Conservation (phyloP, 2,888 invertebrate genomes). For the Drosophila parthenogenetica region DNA sequence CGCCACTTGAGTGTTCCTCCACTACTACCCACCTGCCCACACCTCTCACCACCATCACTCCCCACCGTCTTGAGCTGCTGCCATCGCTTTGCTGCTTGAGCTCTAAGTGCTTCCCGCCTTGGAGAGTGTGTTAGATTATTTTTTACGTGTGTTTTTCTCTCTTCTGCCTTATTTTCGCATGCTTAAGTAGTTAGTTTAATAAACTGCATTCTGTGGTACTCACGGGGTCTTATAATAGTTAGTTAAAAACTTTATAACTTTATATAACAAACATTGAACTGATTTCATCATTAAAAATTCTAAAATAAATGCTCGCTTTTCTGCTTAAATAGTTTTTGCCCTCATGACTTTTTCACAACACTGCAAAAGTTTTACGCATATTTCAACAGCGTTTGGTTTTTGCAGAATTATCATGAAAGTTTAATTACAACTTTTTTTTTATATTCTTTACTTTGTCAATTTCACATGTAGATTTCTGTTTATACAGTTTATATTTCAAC, state of each 20-base stretch:
- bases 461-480: slow-evolving; percentile 4
- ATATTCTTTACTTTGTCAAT: neutral
- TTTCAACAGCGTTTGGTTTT: slow-evolving; percentile 18
- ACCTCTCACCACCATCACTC: neutral
- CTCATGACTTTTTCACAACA: slow-evolving; percentile 1
- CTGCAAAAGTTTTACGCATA: slow-evolving; percentile 20
- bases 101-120: slow-evolving; percentile 54
- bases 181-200: slow-evolving; percentile 74
- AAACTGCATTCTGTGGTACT: slow-evolving; percentile 58
- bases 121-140: slow-evolving; percentile 69
- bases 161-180: slow-evolving; percentile 52
- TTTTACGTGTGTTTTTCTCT: slow-evolving; percentile 55
- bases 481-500: neutral
- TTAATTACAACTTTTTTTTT: neutral
- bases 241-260: slow-evolving; percentile 28
- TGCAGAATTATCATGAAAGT: slow-evolving; percentile 5
- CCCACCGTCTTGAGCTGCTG: slow-evolving; percentile 24
- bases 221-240: slow-evolving; percentile 13
- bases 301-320: slow-evolving; percentile 15
- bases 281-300: slow-evolving; percentile 33
- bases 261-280: slow-evolving; percentile 12
- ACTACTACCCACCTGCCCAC: neutral
- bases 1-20: slow-evolving; percentile 63
- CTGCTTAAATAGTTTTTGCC: slow-evolving; percentile 9
- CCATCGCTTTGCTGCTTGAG: slow-evolving; percentile 47